Evolutionary conservation across 2,797 vertebrate genomes (phyloP).

Genomic region (Petrocephalus sullivani): DNA sequence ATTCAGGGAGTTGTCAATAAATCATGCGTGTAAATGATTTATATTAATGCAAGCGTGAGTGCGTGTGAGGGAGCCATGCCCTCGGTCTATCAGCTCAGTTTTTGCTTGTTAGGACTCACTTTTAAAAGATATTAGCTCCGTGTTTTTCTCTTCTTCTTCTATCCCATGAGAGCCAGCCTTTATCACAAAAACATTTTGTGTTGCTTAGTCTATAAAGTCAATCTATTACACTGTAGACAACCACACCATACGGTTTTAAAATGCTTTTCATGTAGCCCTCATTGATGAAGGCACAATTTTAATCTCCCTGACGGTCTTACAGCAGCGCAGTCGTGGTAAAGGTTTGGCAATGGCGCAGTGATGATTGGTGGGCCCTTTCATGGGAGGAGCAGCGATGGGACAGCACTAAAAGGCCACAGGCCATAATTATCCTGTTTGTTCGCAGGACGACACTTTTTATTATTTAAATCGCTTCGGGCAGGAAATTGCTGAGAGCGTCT

Average conservation of each 20-base stretch:
- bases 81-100: slow-evolving; percentile 28
- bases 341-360: slow-evolving; percentile 56
- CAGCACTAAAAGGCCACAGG: slow-evolving; percentile 60
- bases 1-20: slow-evolving; percentile 60
- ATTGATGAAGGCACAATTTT: background rate
- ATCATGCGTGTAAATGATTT: slow-evolving; percentile 58
- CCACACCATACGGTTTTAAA: background rate
- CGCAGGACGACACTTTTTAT: slow-evolving; percentile 72
- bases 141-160: slow-evolving; percentile 27
- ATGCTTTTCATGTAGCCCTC: background rate
- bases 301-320: slow-evolving; percentile 56
- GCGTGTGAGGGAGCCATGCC: background rate
- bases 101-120: slow-evolving; percentile 42
- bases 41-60: slow-evolving; percentile 52
- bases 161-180: slow-evolving; percentile 10
- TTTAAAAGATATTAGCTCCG: slow-evolving; percentile 25
- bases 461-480: slow-evolving; percentile 79
- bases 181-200: background rate
- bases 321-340: slow-evolving; percentile 46
- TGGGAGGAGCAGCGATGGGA: slow-evolving; percentile 62
- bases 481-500: slow-evolving; percentile 64
- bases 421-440: slow-evolving; percentile 83
- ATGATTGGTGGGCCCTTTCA: slow-evolving; percentile 67
- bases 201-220: background rate
- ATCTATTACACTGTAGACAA: background rate